phyloP scores from a whole-genome alignment of 2,797 vertebrate species.

The Hybognathus amarus region DNA sequence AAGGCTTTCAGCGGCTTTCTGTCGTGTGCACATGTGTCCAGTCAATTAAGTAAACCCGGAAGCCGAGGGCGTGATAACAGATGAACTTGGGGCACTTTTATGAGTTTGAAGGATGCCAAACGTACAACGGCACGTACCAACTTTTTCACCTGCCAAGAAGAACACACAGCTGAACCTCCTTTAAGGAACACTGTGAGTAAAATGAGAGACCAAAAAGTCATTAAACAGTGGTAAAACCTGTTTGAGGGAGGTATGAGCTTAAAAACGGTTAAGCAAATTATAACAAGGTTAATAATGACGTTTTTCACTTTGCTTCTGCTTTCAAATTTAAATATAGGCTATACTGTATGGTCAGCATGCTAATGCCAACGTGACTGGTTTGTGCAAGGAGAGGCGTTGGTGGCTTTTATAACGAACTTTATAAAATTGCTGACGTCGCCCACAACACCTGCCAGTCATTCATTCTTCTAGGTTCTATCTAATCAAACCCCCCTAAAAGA shows the following conservation, averaged over 20 bases:
- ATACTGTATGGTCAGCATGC: neutral
- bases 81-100: neutral
- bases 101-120: neutral
- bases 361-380: neutral
- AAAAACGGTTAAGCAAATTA: neutral
- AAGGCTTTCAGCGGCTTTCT: neutral
- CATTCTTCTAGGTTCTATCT: neutral
- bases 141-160: neutral
- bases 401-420: neutral
- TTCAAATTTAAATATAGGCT: neutral
- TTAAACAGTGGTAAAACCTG: neutral
- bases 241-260: neutral
- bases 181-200: neutral
- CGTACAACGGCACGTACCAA: no score
- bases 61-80: neutral
- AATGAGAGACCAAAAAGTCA: neutral
- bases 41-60: constrained; percentile 5
- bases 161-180: neutral
- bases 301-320: neutral
- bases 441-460: neutral
- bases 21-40: neutral
- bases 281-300: neutral
- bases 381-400: neutral
- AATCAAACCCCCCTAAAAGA: neutral
- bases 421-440: neutral